Evolutionary conservation across 2,797 vertebrate genomes (phyloP).

Genomic region (Poeciliopsis paucimaculata): DNA sequence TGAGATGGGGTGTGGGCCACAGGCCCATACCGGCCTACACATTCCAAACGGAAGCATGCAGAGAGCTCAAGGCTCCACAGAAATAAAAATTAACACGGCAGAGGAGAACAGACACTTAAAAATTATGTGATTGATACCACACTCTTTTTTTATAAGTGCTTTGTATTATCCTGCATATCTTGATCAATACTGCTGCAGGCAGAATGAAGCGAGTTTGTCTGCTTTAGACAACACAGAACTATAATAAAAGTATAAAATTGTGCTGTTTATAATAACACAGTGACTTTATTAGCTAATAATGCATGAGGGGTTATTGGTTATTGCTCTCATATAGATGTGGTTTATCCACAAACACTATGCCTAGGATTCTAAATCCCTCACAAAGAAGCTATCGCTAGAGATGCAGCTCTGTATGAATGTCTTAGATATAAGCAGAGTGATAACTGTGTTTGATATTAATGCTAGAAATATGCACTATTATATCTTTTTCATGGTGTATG

Average conservation of each 20-base stretch:
- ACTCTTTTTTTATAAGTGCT: conserved; percentile 56
- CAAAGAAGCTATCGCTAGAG: conserved; percentile 47
- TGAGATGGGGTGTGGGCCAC: conserved; percentile 78
- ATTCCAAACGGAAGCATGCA: conserved; percentile 79
- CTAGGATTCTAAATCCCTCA: conserved; percentile 53
- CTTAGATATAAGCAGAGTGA: conserved; percentile 49
- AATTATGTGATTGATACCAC: conserved; percentile 67
- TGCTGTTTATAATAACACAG: conserved; percentile 54
- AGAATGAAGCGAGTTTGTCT: conserved; percentile 51
- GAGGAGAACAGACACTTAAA: conserved; percentile 70
- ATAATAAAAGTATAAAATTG: conserved; percentile 47
- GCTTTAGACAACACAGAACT: conserved; percentile 53
- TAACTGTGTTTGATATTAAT: conserved; percentile 61
- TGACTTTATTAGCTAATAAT: conserved; percentile 60
- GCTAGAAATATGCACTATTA: conserved; percentile 48
- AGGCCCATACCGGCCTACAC: conserved; percentile 76
- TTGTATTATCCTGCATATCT: conserved; percentile 59
- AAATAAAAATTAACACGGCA: conserved; percentile 68
- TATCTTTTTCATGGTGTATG: conserved; percentile 42
- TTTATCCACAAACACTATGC: conserved; percentile 49
- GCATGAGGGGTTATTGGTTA: conserved; percentile 53
- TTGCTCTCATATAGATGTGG: conserved; percentile 43
- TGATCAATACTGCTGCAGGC: conserved; percentile 57
- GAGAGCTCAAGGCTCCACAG: conserved; percentile 68
- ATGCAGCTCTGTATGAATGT: conserved; percentile 58